A percentile compares a stretch with the other conserved stretches of the same genome.
Evolutionary conservation across 2,113 vertebrate genomes (phyloP).

Genomic region (Rhinoptilus africanus): DNA sequence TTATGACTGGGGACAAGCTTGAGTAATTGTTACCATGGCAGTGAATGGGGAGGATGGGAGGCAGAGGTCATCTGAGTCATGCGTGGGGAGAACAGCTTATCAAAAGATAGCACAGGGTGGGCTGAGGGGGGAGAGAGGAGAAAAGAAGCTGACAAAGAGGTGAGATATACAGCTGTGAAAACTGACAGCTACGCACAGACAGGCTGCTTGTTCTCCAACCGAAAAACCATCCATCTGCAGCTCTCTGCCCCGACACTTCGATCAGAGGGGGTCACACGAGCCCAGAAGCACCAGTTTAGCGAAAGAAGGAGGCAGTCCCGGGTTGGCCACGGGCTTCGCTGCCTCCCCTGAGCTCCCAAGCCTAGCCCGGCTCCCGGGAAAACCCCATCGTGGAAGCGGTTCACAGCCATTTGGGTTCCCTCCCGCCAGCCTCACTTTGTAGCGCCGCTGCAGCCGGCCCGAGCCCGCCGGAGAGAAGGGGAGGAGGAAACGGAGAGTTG

Average conservation of each 20-base stretch:
- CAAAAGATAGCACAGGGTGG: constrained; percentile 68
- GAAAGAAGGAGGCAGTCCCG: background rate
- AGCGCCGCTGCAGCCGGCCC: background rate
- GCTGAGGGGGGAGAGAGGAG: constrained; percentile 45
- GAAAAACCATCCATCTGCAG: constrained; percentile 1
- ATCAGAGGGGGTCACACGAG: background rate
- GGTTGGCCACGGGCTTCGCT: background rate
- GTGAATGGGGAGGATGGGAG: constrained; percentile 59
- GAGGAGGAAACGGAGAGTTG: background rate
- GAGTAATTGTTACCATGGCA: constrained; percentile 68
- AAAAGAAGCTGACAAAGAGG: constrained; percentile 61
- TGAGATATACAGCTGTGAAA: constrained; percentile 57
- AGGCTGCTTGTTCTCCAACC: constrained; percentile 4
- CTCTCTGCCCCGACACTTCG: background rate
- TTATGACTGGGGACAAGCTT: constrained; percentile 67
- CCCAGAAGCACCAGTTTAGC: background rate
- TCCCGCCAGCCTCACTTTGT: background rate
- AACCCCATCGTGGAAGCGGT: background rate
- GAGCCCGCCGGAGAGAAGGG: background rate
- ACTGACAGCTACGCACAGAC: constrained; percentile 29
- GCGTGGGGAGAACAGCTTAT: constrained; percentile 53
- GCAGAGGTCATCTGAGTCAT: constrained; percentile 69
- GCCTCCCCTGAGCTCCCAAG: background rate
- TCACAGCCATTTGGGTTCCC: background rate
- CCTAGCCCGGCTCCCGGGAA: background rate